Conservation (phyloP, 2,888 invertebrate genomes). For the Acleris literana region DNA sequence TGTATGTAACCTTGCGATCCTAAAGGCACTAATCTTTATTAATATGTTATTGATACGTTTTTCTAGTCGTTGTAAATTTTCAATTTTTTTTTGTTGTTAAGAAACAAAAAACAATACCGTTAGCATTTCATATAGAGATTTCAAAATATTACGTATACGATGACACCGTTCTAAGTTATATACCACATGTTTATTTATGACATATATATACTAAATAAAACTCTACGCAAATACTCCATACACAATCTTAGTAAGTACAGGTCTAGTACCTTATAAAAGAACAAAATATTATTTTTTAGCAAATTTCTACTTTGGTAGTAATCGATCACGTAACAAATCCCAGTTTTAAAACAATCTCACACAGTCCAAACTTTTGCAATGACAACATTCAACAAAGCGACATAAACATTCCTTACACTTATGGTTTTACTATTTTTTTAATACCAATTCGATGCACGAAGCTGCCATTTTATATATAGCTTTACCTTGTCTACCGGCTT, state of each 20-base stretch:
- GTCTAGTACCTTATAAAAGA: no score
- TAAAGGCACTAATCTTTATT: slow-evolving; percentile 34
- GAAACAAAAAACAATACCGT: background rate
- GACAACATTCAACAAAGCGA: slow-evolving; percentile 5
- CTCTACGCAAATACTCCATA: background rate
- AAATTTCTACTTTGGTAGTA: no score
- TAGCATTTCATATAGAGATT: slow-evolving; percentile 3
- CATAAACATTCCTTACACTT: background rate
- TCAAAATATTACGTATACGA: slow-evolving; percentile 28
- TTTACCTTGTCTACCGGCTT: slow-evolving; percentile 27
- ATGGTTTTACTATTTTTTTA: background rate
- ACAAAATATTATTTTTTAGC: no score
- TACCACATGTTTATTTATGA: slow-evolving; percentile 2
- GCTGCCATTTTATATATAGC: slow-evolving; percentile 1
- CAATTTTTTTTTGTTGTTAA: slow-evolving; percentile 3
- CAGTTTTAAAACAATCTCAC: slow-evolving; percentile 3
- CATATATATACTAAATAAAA: background rate
- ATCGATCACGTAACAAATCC: background rate
- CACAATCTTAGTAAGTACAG: no score
- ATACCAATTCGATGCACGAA: slow-evolving; percentile 15
- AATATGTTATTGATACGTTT: slow-evolving; percentile 28
- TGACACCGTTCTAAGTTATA: slow-evolving; percentile 10
- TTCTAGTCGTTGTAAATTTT: slow-evolving; percentile 27
- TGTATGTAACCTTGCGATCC: slow-evolving; percentile 13
- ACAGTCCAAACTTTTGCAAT: slow-evolving; percentile 5